Conservation (phyloP, 2,113 vertebrate species). For the Natator depressus region DNA sequence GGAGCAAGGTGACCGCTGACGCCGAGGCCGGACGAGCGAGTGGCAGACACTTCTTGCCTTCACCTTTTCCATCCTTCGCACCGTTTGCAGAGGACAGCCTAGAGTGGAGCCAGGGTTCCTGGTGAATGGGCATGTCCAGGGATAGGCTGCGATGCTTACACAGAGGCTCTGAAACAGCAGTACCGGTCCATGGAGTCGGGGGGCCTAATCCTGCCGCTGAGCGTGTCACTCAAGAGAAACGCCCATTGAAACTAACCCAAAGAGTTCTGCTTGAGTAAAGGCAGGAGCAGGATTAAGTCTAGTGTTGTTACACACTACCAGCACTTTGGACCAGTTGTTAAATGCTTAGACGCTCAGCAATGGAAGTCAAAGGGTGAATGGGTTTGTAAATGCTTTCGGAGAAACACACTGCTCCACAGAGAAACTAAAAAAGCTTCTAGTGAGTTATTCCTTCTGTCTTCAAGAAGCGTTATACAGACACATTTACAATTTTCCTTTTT, state of each 20-base stretch:
- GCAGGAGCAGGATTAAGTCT: neutral
- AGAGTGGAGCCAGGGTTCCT: neutral
- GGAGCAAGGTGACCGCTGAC: neutral
- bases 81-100: conserved; percentile 65
- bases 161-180: conserved; percentile 12
- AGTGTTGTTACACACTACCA: neutral
- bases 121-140: neutral
- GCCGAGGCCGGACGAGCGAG: conserved; percentile 26
- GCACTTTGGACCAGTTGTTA: rapidly evolving
- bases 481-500: neutral
- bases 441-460: neutral
- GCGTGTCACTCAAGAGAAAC: too few relatives aligned
- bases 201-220: rapidly evolving
- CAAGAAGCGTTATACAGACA: neutral
- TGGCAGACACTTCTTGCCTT: conserved; percentile 70
- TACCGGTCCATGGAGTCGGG: neutral
- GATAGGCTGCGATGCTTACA: conserved; percentile 30
- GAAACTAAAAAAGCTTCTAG: neutral
- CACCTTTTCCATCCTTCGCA: conserved; percentile 76
- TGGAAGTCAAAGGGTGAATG: rapidly evolving
- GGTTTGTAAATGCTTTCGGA: neutral
- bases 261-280: rapidly evolving
- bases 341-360: neutral
- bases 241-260: neutral
- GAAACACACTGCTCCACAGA: neutral